A percentile compares a stretch with the other conserved stretches of the same genome.
These are phyloP conservation scores for Eumeta japonica DNA, from an alignment of 1,140 invertebrate genomes.

Conservation along the genomic window DNA sequence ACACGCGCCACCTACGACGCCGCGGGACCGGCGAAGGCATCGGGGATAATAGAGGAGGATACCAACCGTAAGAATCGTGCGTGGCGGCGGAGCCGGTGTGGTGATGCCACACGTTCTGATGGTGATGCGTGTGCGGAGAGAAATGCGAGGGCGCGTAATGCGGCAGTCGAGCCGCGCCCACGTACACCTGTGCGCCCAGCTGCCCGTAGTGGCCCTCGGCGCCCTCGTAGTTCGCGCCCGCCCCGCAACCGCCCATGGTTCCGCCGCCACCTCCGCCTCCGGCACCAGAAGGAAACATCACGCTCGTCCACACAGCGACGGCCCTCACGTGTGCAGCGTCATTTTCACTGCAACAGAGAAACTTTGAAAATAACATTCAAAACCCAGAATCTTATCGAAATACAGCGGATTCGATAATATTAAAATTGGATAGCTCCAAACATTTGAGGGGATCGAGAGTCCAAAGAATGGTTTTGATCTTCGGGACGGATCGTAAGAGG, in stretches of 20 bases:
- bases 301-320: no score
- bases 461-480: no score
- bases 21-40: conserved; percentile 16
- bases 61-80: conserved; percentile 37
- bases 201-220: conserved; percentile 29
- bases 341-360: no score
- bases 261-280: neutral
- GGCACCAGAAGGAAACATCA: no score
- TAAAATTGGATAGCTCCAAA: no score
- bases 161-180: conserved; percentile 32
- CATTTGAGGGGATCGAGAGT: no score
- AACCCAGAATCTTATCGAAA: no score
- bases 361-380: no score
- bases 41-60: conserved; percentile 4
- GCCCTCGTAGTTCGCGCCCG: conserved; percentile 16
- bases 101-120: conserved; percentile 47
- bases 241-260: conserved; percentile 26
- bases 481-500: no score
- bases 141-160: conserved; percentile 32
- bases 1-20: conserved; percentile 32
- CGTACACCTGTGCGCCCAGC: conserved; percentile 38
- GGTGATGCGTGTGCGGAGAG: conserved; percentile 18
- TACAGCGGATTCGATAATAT: no score
- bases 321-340: no score
- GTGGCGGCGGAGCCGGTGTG: conserved; percentile 36